A percentile compares a stretch with the other conserved stretches of the same genome.
Evolutionary conservation across 2,113 vertebrate species (phyloP).

Genomic region (Oncorhynchus gorbuscha): DNA sequence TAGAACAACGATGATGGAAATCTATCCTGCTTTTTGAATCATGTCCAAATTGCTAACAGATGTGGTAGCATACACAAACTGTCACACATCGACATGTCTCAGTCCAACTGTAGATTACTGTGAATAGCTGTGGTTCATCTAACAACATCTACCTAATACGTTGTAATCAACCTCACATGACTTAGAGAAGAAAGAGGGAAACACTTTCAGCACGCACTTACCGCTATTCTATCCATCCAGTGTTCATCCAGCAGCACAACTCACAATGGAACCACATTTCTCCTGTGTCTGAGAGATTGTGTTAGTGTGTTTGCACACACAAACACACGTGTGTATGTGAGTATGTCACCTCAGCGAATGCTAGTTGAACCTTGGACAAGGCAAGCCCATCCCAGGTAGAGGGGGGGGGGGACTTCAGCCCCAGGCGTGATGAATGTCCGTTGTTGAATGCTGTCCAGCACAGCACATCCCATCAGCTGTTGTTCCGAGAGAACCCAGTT

Average conservation of each 20-base stretch:
- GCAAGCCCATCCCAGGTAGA: background rate
- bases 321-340: background rate
- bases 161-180: background rate
- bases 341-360: background rate
- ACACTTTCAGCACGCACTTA: background rate
- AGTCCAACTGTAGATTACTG: background rate
- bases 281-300: background rate
- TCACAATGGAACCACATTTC: background rate
- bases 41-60: constrained; percentile 6
- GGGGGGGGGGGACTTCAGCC: background rate
- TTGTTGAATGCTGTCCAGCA: constrained; percentile 28
- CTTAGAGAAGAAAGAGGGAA: background rate
- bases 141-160: background rate
- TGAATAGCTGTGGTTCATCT: background rate
- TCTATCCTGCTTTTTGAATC: background rate
- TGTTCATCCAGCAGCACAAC: background rate
- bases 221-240: background rate
- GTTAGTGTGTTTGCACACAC: constrained; percentile 1
- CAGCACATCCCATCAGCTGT: constrained; percentile 47
- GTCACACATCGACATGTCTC: background rate
- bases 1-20: background rate
- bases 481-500: background rate
- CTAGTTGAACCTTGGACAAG: background rate
- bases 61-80: constrained; percentile 5
- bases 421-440: constrained; percentile 5